Conservation (phyloP, 2,797 vertebrate species). For the Dromococcyx pavoninus region DNA sequence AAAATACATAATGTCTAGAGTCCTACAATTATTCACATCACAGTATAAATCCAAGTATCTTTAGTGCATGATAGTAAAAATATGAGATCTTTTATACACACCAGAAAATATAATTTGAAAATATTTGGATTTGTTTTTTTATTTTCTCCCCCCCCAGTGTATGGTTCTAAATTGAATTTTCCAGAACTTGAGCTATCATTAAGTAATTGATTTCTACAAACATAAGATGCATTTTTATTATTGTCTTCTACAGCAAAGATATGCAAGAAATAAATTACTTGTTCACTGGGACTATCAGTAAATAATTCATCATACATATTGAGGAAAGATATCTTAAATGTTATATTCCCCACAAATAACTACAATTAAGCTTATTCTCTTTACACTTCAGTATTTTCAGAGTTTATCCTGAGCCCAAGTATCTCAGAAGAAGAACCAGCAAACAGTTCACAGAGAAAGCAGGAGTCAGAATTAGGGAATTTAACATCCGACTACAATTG, state of each 20-base stretch:
- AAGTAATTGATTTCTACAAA: neutral
- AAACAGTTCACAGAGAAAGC: neutral
- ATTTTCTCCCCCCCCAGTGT: neutral
- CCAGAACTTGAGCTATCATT: neutral
- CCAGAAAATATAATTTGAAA: neutral
- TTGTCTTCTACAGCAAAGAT: neutral
- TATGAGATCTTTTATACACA: neutral
- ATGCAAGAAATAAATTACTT: constrained; percentile 19
- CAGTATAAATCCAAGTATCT: neutral
- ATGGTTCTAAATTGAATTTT: neutral
- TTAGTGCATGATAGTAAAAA: neutral
- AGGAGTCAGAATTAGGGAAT: neutral
- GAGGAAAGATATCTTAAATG: neutral
- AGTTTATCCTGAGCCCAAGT: neutral
- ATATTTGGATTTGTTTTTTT: neutral
- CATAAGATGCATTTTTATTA: neutral
- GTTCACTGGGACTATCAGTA: neutral
- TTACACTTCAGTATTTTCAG: neutral
- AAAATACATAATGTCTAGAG: neutral
- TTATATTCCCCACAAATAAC: neutral
- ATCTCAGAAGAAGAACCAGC: neutral
- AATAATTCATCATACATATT: neutral
- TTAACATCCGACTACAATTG: neutral
- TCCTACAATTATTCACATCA: neutral
- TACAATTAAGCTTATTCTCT: neutral